These are phyloP conservation scores for Synanthedon formicaeformis DNA, from an alignment of 2,888 invertebrate genomes.

Conservation along the genomic window DNA sequence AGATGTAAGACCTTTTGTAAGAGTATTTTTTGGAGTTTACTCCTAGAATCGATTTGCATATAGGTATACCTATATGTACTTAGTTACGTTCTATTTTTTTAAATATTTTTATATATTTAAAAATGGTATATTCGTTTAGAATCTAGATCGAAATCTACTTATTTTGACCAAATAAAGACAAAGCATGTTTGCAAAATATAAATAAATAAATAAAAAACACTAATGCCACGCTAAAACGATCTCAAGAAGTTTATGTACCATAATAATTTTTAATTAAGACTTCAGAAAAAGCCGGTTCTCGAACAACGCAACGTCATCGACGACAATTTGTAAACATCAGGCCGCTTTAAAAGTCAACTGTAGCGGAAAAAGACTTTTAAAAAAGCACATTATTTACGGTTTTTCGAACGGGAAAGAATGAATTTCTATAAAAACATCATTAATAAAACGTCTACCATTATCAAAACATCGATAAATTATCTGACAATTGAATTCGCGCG, in stretches of 20 bases:
- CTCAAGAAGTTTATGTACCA: conserved; percentile 28
- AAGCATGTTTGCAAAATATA: no score
- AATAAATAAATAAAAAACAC: no score
- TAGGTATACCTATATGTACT: no score
- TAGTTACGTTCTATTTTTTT: no score
- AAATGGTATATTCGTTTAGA: no score
- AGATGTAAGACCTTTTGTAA: no score
- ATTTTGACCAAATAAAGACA: no score
- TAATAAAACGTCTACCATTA: conserved; percentile 45
- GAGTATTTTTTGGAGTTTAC: no score
- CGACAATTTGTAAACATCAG: conserved; percentile 46
- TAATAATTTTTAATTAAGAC: conserved; percentile 29
- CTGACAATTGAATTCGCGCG: conserved; percentile 60
- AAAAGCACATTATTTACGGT: conserved; percentile 49
- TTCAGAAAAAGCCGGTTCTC: conserved; percentile 26
- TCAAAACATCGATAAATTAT: conserved; percentile 64
- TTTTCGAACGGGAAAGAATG: conserved; percentile 28
- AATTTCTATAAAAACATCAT: conserved; percentile 43
- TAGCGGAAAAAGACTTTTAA: conserved; percentile 38
- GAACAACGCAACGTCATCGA: conserved; percentile 10
- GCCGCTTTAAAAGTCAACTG: conserved; percentile 37
- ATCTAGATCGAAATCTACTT: neutral
- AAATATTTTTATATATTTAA: no score
- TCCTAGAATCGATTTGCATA: no score
- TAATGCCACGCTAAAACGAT: neutral